Evolutionary conservation across 2,113 vertebrate genomes (phyloP).

Genomic region (Myanophis thanlyinensis): DNA sequence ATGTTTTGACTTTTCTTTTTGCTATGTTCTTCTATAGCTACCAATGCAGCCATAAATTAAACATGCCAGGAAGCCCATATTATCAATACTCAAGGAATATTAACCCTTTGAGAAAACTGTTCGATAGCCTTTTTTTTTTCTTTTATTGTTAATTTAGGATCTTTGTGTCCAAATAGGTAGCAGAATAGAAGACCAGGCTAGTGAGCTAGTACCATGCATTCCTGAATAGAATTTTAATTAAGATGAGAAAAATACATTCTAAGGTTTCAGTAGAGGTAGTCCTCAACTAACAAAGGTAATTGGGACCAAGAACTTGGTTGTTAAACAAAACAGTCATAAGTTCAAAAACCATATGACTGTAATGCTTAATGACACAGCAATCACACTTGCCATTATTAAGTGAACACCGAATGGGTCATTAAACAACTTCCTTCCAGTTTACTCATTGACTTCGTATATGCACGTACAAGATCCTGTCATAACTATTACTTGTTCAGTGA

Average conservation of each 20-base stretch:
- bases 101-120: background rate
- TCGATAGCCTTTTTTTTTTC: background rate
- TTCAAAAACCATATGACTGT: background rate
- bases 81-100: background rate
- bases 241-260: background rate
- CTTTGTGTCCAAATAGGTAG: background rate
- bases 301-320: background rate
- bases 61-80: background rate
- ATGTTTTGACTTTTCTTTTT: background rate
- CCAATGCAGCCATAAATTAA: background rate
- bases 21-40: background rate
- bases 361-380: background rate
- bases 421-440: background rate
- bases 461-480: background rate
- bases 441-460: background rate
- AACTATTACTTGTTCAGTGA: background rate
- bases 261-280: background rate
- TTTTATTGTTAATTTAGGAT: background rate
- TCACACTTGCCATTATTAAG: background rate
- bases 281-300: background rate
- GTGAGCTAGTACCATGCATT: background rate
- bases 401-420: background rate
- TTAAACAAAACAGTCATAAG: background rate
- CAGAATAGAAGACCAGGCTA: background rate
- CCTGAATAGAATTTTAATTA: background rate